Evolutionary conservation across 2,797 vertebrate species (phyloP), one percentile per base, ranked within the genome.

Genomic region (Heteromormyrus szaboi): DNA sequence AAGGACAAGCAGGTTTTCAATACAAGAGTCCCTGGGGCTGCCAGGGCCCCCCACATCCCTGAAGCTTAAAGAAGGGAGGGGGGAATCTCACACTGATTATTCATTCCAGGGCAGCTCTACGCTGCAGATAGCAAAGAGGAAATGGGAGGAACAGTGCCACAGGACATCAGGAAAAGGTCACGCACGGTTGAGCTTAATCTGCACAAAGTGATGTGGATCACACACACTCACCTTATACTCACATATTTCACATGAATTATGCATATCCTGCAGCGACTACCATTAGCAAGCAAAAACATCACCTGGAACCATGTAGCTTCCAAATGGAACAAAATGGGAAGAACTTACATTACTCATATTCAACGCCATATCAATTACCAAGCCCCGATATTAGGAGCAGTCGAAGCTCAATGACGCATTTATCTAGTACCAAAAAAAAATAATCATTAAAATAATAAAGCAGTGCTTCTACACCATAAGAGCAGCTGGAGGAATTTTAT

Each of bases 131-230:
- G 37, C 44, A 44, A 37, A 46, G 56, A 87, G 56, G 41, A 62
- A 72, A 72, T 48, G 37, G 14, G 86, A 62, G 68, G 51, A 54
- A 86, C 33, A 46, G 86, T 46, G 41, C 9, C 56, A 65, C n/a
- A 87, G 86, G 86, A 87, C 56, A 65, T 44, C 56, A 33, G 86
- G 56, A 86, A 56, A 56, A 87, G 86, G 86, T 65, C 86, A 87
- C 11, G 12, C 86, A 68, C 11, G 22, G 84, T 17, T 54, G 48
- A 54, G 84, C 84, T 85, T 53, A 29, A 53, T 85, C 48, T 53
- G 83, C 48, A 50, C 50, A 50, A 85, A 50, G 22, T 50, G 44
- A 85, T 85, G 83, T 53, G 22, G 83, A 85, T 85, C n/a, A 85
- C 22, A 25, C 22, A 51, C 76, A 22, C 68, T 50, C 41, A 46